A percentile compares a stretch with the other conserved stretches of the same genome.
phyloP scores from a whole-genome alignment of 2,797 vertebrate genomes.

The Molossus molossus region DNA sequence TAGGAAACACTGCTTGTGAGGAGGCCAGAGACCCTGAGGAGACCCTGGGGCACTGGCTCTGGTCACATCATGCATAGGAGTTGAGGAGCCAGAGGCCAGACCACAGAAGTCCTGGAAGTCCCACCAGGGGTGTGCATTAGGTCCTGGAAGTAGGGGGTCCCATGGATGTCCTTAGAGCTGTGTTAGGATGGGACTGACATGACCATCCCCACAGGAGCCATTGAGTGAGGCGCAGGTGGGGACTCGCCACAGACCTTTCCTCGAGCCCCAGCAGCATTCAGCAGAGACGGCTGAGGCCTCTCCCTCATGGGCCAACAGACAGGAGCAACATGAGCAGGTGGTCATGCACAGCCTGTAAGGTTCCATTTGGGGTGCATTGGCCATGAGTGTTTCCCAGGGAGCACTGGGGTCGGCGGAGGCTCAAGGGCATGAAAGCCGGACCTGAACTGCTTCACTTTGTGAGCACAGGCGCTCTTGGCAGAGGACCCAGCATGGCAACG shows the following conservation, averaged over 20 bases:
- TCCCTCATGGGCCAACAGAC: neutral
- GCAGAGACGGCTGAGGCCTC: too few relatives aligned
- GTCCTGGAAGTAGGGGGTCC: neutral
- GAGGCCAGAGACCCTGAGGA: neutral
- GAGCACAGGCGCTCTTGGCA: too few relatives aligned
- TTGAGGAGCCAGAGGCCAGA: neutral
- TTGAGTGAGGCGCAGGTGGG: neutral
- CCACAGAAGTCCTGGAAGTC: neutral
- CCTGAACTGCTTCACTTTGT: neutral
- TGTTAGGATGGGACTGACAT: too few relatives aligned
- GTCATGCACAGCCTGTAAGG: neutral
- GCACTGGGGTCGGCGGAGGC: neutral
- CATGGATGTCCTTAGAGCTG: neutral
- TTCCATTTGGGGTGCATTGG: rapidly evolving
- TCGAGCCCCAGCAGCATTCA: neutral
- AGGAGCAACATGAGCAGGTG: neutral
- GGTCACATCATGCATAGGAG: neutral
- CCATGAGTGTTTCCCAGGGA: neutral
- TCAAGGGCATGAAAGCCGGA: too few relatives aligned
- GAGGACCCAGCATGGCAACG: neutral
- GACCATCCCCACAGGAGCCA: neutral
- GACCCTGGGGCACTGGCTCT: rapidly evolving
- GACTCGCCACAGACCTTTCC: neutral
- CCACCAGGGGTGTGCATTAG: neutral
- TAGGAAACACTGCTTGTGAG: neutral